Base-by-base conservation (phyloP, 2,797 vertebrate genomes). In the Pseudopleuronectes americanus region DNA sequence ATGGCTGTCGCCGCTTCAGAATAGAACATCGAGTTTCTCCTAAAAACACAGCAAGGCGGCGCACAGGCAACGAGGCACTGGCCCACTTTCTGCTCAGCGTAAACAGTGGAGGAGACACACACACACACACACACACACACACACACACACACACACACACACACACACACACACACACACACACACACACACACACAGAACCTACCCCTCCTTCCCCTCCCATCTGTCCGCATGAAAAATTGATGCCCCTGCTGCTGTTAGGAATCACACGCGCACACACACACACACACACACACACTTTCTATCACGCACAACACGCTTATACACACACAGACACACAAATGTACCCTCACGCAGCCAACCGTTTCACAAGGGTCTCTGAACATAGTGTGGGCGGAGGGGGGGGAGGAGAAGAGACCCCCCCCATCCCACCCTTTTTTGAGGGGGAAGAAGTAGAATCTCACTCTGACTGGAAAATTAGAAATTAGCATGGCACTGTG, bases 201-300 rank as follows among this genome's bases (percentile, higher is more conserved):
- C 53, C 61, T 14, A 10, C 71, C 71, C 74, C 78, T 70, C 70
- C 81, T 68, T 75, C 10, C 41, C 49, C 69, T 81, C 79, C 91
- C 93, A 94, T 93, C 90, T 94, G 91, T 87, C 85, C 80, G 51
- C 85, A 92, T 94, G 82, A 94, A 95, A 93, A 92, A 93, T 94
- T 94, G 83, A 95, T 94, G 85, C 78, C 61, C 58, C 80, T 53
- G 68, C 83, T 83, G 71, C 86, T 89, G 73, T 91, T 89, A 83
- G 80, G 74, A 75, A 64, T 80, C 69, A 38, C 70, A 48, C 71
- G 47, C 76, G 76, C 79, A 76, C 71, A 49, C 76, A 78, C 79
- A 76, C 45, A 62, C 48, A 64, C 47, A 75, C 64, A 43, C 66
- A 73, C 49, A 28, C 14, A 54, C 65, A 23, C 57, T 38, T 38